A percentile compares a stretch with the other conserved stretches of the same genome.
phyloP scores from a whole-genome alignment of 2,113 vertebrate species.

The Mobula birostris region DNA sequence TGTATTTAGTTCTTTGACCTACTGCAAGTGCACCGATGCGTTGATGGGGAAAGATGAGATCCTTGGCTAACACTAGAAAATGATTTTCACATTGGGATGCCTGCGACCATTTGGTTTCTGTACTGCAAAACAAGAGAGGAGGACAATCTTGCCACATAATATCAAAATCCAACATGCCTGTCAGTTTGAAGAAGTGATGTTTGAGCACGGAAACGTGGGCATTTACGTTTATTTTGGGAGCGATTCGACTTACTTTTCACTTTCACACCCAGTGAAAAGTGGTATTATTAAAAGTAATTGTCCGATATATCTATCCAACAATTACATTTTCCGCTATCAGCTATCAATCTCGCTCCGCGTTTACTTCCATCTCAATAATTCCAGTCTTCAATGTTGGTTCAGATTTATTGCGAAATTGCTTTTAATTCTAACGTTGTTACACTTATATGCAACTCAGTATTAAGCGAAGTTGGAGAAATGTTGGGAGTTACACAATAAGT shows the following conservation, averaged over 20 bases:
- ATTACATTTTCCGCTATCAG: conserved; percentile 15
- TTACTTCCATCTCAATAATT: conserved; percentile 6
- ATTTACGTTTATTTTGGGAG: not conserved
- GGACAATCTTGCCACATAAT: not conserved
- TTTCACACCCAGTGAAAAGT: not conserved
- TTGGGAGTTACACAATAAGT: not conserved
- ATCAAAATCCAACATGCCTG: not conserved
- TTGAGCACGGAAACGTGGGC: not conserved
- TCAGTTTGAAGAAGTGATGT: not conserved
- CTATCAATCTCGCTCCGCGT: not conserved
- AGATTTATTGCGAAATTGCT: not conserved
- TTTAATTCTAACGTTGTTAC: not conserved
- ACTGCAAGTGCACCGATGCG: conserved; percentile 1
- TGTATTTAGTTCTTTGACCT: conserved; percentile 26
- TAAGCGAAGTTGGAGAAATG: too few species aligned
- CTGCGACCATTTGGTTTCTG: not conserved
- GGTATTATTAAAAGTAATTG: not conserved
- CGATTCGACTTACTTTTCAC: not conserved
- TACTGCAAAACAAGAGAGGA: not conserved
- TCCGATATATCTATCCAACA: conserved; percentile 6
- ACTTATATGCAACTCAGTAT: not conserved
- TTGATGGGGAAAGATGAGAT: not conserved
- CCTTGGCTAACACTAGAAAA: not conserved
- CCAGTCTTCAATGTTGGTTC: not conserved
- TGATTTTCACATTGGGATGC: not conserved